Evolutionary conservation across 2,888 invertebrate genomes (phyloP).

Genomic region (Synanthedon andrenaeformis): DNA sequence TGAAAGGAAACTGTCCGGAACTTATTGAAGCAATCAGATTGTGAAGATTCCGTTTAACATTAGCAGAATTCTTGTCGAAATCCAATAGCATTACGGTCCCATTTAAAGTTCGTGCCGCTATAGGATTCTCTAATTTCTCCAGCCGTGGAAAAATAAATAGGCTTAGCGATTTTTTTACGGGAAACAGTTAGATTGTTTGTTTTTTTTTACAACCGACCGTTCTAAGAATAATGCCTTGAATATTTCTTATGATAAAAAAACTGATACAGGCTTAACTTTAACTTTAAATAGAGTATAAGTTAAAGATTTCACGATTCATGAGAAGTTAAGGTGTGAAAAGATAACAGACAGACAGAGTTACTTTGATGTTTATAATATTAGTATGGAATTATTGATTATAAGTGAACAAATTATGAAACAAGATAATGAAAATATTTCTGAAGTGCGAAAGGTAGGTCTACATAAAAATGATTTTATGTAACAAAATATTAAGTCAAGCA

Average conservation of each 20-base stretch:
- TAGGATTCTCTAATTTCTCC: constrained; percentile 48
- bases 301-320: not conserved
- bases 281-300: not conserved
- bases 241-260: not conserved
- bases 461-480: too few species aligned
- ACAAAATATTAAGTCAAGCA: too few species aligned
- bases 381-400: not conserved
- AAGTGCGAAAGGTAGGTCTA: too few species aligned
- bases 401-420: not conserved
- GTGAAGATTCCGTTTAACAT: constrained; percentile 60
- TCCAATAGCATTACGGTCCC: constrained; percentile 60
- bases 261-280: too few species aligned
- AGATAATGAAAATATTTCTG: too few species aligned
- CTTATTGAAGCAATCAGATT: constrained; percentile 65
- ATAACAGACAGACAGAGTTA: too few species aligned
- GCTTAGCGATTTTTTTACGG: constrained; percentile 23
- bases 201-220: constrained; percentile 1
- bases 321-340: too few species aligned
- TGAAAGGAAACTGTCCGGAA: constrained; percentile 56
- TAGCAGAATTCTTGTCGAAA: constrained; percentile 55
- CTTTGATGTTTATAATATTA: too few species aligned
- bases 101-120: constrained; percentile 57
- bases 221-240: not conserved
- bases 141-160: constrained; percentile 40
- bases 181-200: constrained; percentile 1